phyloP scores from a whole-genome alignment of 1,140 invertebrate species.

The Hyphantria cunea region DNA sequence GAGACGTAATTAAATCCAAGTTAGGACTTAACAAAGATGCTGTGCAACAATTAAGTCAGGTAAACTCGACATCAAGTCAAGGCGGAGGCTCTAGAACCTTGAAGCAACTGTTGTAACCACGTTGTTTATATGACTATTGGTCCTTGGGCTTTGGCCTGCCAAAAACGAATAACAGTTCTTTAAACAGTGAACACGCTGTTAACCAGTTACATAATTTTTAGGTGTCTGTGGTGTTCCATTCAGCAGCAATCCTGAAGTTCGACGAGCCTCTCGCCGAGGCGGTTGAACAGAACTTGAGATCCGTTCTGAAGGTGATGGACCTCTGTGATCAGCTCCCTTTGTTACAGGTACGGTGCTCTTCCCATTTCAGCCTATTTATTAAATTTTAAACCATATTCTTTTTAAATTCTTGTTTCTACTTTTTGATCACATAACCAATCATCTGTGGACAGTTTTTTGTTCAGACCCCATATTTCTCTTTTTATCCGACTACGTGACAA shows the following conservation, averaged over 20 bases:
- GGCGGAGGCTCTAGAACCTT: background rate
- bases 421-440: too few species aligned
- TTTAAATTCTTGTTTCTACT: too few species aligned
- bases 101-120: too few species aligned
- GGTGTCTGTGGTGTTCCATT: conserved; percentile 97
- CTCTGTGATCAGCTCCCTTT: conserved; percentile 91
- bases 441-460: too few species aligned
- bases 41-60: conserved; percentile 1
- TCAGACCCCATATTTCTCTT: too few species aligned
- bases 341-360: conserved; percentile 86
- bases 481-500: too few species aligned
- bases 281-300: conserved; percentile 93
- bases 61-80: too few species aligned
- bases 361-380: too few species aligned
- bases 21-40: conserved; percentile 72
- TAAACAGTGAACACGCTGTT: background rate
- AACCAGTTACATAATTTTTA: conserved; percentile 8
- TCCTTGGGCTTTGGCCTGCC: background rate
- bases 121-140: too few species aligned
- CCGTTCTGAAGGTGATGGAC: conserved; percentile 90
- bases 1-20: conserved; percentile 85
- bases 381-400: too few species aligned
- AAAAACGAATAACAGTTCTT: background rate
- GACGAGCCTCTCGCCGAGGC: conserved; percentile 95
- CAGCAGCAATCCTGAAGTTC: conserved; percentile 96